Evolutionary conservation across 2,797 vertebrate species (phyloP).

Genomic region (Myotis daubentonii): DNA sequence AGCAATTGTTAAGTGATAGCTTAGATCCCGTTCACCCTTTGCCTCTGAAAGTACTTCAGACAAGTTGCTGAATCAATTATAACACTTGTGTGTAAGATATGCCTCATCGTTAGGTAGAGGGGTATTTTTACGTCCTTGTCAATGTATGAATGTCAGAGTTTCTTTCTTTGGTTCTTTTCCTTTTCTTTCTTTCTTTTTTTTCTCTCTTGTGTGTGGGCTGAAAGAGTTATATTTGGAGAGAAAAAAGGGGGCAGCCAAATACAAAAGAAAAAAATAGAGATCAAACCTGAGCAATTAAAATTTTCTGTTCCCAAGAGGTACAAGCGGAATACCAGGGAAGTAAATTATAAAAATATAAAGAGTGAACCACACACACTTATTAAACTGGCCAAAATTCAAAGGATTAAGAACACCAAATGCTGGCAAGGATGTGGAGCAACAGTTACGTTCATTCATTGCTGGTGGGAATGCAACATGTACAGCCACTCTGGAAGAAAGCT

Average conservation of each 20-base stretch:
- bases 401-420: not conserved
- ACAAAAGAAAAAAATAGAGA: not conserved
- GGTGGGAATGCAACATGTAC: not conserved
- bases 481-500: not conserved
- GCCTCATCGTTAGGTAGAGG: not conserved
- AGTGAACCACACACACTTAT: not conserved
- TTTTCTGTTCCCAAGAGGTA: not conserved
- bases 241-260: not conserved
- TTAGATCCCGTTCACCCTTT: not conserved
- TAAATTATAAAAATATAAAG: not conserved
- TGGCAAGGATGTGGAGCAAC: not conserved
- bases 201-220: not conserved
- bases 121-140: not conserved
- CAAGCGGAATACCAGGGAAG: not conserved
- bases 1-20: not conserved
- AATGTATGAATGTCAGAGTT: not conserved
- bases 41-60: not conserved
- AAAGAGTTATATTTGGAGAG: not conserved
- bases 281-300: not conserved
- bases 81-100: not conserved
- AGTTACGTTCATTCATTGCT: not conserved
- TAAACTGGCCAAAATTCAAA: not conserved
- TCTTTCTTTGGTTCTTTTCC: not conserved
- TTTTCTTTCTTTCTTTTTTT: not conserved
- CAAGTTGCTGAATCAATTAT: not conserved